These are phyloP conservation scores for Aurelia aurita DNA, from an alignment of 30 jellyfish, hydroid and myxozoan species.

Conservation along the genomic window DNA sequence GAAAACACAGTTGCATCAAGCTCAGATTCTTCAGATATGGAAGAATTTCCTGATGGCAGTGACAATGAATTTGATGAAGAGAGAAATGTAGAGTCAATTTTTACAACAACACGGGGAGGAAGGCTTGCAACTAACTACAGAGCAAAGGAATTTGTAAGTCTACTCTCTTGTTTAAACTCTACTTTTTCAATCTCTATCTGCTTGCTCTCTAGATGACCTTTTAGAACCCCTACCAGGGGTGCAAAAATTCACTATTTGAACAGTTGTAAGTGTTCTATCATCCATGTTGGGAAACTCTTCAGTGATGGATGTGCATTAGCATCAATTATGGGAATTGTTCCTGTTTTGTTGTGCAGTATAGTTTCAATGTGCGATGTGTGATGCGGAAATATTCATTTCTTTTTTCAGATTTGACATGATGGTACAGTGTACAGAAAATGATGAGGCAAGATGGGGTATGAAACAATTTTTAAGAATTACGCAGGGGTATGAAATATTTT, in stretches of 20 bases:
- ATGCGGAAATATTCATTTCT: no score
- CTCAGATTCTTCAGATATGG: constrained; percentile 45
- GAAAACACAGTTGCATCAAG: constrained; percentile 37
- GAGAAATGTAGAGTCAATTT: background rate
- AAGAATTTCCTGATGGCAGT: constrained; percentile 17
- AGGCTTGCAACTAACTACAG: constrained; percentile 48
- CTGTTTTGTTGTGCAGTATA: no score
- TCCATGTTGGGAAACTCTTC: background rate
- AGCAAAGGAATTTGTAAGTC: constrained; percentile 40
- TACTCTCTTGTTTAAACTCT: constrained; percentile 8
- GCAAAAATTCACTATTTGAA: background rate
- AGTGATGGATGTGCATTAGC: background rate
- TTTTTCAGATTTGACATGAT: no score
- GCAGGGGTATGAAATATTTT: no score
- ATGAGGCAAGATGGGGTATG: no score
- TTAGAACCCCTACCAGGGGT: background rate
- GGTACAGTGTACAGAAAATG: no score
- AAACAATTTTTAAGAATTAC: no score
- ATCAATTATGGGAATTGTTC: background rate
- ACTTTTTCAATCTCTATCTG: background rate
- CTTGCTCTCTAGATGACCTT: background rate
- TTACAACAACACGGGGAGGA: constrained; percentile 22
- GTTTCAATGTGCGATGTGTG: no score
- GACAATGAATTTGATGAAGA: constrained; percentile 14
- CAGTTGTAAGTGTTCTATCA: background rate